Evolutionary conservation across 2,797 vertebrate species (phyloP).

Genomic region (Enteromius anoplus): DNA sequence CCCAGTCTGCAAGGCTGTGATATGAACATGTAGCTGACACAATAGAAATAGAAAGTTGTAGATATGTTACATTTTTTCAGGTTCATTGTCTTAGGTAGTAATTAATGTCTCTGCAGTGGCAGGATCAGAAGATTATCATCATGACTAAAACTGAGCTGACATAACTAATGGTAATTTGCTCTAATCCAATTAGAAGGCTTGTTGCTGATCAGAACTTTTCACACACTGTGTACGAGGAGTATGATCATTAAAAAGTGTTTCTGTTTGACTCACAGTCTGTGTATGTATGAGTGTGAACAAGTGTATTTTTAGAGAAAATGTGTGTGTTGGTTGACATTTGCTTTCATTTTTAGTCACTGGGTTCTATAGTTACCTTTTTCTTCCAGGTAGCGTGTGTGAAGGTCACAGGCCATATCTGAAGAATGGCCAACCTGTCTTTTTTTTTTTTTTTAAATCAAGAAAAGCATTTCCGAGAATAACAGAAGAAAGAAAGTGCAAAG

Average conservation of each 20-base stretch:
- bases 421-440: neutral
- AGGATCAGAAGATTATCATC: conserved; percentile 55
- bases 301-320: neutral
- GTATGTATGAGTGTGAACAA: neutral
- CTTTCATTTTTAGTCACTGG: conserved; percentile 19
- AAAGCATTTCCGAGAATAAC: conserved; percentile 9
- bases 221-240: conserved; percentile 43
- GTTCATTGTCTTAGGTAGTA: conserved; percentile 29
- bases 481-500: neutral
- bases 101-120: conserved; percentile 39
- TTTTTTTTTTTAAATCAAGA: neutral
- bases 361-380: neutral
- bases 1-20: neutral
- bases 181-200: conserved; percentile 59
- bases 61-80: conserved; percentile 5
- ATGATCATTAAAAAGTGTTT: conserved; percentile 23
- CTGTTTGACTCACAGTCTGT: neutral
- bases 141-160: conserved; percentile 59
- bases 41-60: conserved; percentile 22
- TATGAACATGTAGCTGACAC: neutral
- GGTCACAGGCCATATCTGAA: conserved; percentile 18
- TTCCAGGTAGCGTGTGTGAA: conserved; percentile 8
- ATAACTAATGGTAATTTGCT: conserved; percentile 57
- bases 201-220: conserved; percentile 40
- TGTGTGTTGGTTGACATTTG: conserved; percentile 39